Conservation (phyloP, 92 coral and sea anemone species). For the Zoanthus gigantus region DNA sequence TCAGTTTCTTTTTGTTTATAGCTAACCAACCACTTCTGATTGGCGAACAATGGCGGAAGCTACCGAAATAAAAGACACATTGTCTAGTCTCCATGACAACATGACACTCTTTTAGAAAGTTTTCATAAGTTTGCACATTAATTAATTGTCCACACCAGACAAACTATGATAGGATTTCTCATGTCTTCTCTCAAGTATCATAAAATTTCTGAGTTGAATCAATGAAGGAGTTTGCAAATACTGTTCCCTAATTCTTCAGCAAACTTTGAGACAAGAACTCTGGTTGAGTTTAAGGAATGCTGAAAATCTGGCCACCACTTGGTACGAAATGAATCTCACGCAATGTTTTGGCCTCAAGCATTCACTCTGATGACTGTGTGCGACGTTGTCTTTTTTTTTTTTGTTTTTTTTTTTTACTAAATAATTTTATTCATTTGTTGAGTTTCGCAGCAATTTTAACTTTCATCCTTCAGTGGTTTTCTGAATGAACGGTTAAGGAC, state of each 20-base stretch:
- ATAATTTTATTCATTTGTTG: neutral
- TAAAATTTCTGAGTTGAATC: neutral
- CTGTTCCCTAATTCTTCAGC: neutral
- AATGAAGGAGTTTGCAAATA: neutral
- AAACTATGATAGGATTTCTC: neutral
- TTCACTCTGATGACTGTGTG: neutral
- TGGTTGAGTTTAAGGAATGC: constrained; percentile 6
- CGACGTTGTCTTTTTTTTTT: neutral
- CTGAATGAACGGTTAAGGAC: too few species aligned
- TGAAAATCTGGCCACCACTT: neutral
- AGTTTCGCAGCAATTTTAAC: neutral
- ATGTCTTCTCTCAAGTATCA: neutral
- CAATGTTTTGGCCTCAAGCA: constrained; percentile 4
- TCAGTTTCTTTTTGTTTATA: neutral
- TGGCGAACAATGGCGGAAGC: constrained; percentile 27
- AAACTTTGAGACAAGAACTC: neutral
- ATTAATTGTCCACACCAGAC: constrained; percentile 32
- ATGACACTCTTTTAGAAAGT: constrained; percentile 19
- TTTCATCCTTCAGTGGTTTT: too few species aligned
- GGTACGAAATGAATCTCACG: constrained; percentile 6
- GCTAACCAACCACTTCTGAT: constrained; percentile 23
- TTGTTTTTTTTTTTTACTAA: neutral
- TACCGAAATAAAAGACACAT: neutral
- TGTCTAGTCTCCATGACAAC: constrained; percentile 46
- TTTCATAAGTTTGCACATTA: constrained; percentile 37